Percentiles rank a stretch among this genome's conserved stretches.
phyloP scores from a whole-genome alignment of 2,797 vertebrate genomes.

The Macropodus opercularis region DNA sequence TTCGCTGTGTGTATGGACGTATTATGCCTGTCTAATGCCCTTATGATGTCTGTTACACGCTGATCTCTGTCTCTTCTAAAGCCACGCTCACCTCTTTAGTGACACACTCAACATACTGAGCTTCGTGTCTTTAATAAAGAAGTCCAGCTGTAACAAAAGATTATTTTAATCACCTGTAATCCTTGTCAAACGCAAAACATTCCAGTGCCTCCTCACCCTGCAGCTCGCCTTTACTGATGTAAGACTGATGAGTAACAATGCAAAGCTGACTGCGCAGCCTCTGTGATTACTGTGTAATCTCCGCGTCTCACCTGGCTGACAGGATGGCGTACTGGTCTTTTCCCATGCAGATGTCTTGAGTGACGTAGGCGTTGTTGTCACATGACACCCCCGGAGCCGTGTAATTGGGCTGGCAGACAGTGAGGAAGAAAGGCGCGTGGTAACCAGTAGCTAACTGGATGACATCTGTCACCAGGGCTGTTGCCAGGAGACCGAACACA shows the following conservation, averaged over 20 bases:
- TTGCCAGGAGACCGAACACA: slow-evolving; percentile 95
- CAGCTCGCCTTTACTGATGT: not conserved
- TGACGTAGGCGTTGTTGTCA: slow-evolving; percentile 92
- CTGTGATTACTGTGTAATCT: too few species aligned
- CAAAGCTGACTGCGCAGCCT: too few species aligned
- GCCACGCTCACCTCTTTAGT: too few species aligned
- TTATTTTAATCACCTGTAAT: slow-evolving; percentile 38
- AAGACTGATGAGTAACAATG: too few species aligned
- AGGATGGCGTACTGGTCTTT: slow-evolving; percentile 92
- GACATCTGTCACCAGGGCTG: slow-evolving; percentile 93
- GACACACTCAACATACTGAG: too few species aligned
- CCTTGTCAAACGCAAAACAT: slow-evolving; percentile 30
- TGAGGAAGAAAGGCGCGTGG: slow-evolving; percentile 96
- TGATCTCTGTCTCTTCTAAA: too few species aligned
- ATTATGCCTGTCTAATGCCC: slow-evolving; percentile 12
- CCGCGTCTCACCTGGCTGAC: slow-evolving; percentile 89
- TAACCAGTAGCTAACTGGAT: slow-evolving; percentile 96
- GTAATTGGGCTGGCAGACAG: slow-evolving; percentile 97
- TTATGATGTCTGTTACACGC: slow-evolving; percentile 30
- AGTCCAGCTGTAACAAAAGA: slow-evolving; percentile 1
- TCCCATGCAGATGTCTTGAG: slow-evolving; percentile 93
- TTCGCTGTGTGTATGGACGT: slow-evolving; percentile 13
- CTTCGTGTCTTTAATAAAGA: slow-evolving; percentile 5
- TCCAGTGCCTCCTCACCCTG: slow-evolving; percentile 6
- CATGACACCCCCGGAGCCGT: slow-evolving; percentile 92